Conservation (phyloP, 2,888 invertebrate species). For the Polymixis flavicincta region DNA sequence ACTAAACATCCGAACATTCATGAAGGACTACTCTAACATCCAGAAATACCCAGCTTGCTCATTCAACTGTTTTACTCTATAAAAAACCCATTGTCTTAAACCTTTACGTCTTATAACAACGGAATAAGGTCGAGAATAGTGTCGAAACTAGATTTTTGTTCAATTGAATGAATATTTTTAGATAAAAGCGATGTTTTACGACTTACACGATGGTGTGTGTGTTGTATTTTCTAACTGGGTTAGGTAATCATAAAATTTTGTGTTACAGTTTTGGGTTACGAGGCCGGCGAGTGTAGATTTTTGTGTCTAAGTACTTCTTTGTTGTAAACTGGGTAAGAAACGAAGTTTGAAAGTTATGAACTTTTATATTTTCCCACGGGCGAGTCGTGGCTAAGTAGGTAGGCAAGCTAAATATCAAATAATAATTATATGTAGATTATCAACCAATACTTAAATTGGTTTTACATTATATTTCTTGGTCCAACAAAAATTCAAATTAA, state of each 20-base stretch:
- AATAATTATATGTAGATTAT: slow-evolving; percentile 35
- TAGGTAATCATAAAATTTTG: slow-evolving; percentile 56
- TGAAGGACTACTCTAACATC: slow-evolving; percentile 22
- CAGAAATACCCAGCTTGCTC: slow-evolving; percentile 53
- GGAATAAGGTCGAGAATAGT: slow-evolving; percentile 44
- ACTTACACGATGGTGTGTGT: slow-evolving; percentile 41
- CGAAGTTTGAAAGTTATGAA: slow-evolving; percentile 47
- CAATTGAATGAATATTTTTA: slow-evolving; percentile 64
- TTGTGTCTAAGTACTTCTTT: slow-evolving; percentile 53
- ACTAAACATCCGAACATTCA: slow-evolving; percentile 26
- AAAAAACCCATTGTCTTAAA: slow-evolving; percentile 33
- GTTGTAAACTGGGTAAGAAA: slow-evolving; percentile 29
- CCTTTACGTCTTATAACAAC: slow-evolving; percentile 18
- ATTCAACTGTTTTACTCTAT: slow-evolving; percentile 45
- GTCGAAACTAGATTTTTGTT: slow-evolving; percentile 20
- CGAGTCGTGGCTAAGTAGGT: slow-evolving; percentile 21
- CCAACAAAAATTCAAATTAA: background rate
- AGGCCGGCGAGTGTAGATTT: slow-evolving; percentile 43
- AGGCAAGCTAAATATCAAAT: slow-evolving; percentile 16
- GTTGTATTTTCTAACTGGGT: slow-evolving; percentile 55
- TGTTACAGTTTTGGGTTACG: slow-evolving; percentile 56
- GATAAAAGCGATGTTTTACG: slow-evolving; percentile 61
- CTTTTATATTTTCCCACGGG: slow-evolving; percentile 45
- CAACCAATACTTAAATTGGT: slow-evolving; percentile 17
- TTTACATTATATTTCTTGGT: slow-evolving; percentile 33